Evolutionary conservation across 2,113 vertebrate genomes (phyloP), one percentile per base, ranked within the genome.

Genomic region (Psettodes erumei): DNA sequence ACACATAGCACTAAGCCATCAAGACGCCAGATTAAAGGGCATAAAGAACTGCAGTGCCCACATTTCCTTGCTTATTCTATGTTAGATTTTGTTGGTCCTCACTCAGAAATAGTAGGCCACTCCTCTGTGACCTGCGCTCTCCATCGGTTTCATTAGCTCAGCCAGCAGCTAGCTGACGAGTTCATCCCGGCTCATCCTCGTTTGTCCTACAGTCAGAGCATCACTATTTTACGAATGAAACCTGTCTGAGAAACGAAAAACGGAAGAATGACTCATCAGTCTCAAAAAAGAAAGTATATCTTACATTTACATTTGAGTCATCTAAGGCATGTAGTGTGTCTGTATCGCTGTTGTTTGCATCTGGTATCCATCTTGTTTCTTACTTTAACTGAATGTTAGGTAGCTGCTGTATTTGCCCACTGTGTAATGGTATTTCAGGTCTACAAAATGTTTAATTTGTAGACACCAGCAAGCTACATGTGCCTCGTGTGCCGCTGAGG

Each of bases 371-470:
- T 56, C 16, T 58, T 37, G 11, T 58, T 3, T 11, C 37, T 58
- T 5, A 6, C 30, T 33, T 4, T 37, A 37, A 27, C 6, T 23
- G 32, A 33, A n/a, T 53, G 37, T 45, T 68, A 12, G 51, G 28
- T 23, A 21, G 27, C 33, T 51, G 25, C 10, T 27, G 1, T 59
- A 40, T 21, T 28, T 12, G 1, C 28, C 33, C 27, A 6, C 15
- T 40, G 45, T n/a, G 9, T 38, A 25, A 68, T 25, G 21, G 23
- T 16, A 19, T 19, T 42, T 67, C 43, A 51, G 54, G 45, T 67
- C 10, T 40, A 15, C 65, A 75, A 40, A 75, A n/a, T n/a, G 12
- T 63, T 33, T 21, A 42, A 48, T 45, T 72, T 62, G 19, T 45
- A 5, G 11, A 11, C 37, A 45, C 18, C 18, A 45, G 6, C 30